Percentiles rank a stretch among this genome's conserved stretches.
Evolutionary conservation across 2,888 invertebrate species (phyloP).

Genomic region (Andrena minutula): DNA sequence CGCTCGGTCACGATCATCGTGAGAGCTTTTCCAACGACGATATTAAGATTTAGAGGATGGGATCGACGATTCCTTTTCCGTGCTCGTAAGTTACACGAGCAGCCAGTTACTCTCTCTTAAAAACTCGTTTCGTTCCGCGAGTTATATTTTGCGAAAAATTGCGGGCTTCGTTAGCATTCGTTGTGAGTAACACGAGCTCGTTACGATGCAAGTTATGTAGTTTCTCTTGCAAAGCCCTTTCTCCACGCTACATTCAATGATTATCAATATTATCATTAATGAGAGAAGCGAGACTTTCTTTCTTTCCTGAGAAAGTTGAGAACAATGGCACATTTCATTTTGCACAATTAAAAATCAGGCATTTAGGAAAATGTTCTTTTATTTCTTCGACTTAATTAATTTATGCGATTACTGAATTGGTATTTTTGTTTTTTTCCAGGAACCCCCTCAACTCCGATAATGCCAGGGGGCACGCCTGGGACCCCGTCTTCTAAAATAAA

Average conservation of each 20-base stretch:
- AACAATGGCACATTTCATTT: too few relatives aligned
- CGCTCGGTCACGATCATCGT: background rate
- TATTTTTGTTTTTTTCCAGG: constrained; percentile 81
- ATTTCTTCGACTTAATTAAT: too few relatives aligned
- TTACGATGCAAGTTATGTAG: constrained; percentile 46
- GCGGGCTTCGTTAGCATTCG: constrained; percentile 38
- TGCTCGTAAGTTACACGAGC: background rate
- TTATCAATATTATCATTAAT: constrained; percentile 21
- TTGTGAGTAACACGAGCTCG: constrained; percentile 30
- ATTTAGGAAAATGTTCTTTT: too few relatives aligned
- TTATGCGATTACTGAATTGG: background rate
- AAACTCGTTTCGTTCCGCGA: background rate
- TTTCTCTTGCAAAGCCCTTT: constrained; percentile 7
- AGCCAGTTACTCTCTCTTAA: constrained; percentile 25
- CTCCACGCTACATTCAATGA: constrained; percentile 20
- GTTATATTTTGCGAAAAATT: background rate
- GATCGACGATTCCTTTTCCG: background rate
- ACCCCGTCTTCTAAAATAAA: constrained; percentile 94
- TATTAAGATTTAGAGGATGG: background rate
- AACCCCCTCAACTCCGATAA: constrained; percentile 86
- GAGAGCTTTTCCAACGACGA: background rate
- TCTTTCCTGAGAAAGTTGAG: background rate
- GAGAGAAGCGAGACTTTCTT: background rate
- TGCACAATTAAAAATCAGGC: too few relatives aligned
- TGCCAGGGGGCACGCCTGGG: constrained; percentile 92